phyloP scores from a whole-genome alignment of 2,113 vertebrate genomes.

The Chascanopsetta lugubris region DNA sequence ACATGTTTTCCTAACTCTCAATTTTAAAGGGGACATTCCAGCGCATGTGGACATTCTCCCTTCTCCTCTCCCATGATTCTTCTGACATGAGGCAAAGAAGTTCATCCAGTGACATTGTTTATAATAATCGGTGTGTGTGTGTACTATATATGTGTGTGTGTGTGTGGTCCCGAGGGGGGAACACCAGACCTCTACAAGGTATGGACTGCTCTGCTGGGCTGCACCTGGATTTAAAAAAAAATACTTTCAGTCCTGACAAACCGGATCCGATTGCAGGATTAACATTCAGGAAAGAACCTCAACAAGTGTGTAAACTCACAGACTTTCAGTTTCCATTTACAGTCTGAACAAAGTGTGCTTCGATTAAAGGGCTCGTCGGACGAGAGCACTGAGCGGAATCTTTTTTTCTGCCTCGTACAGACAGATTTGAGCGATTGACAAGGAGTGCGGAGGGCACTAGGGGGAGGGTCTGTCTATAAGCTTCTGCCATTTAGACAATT shows the following conservation, averaged over 20 bases:
- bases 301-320: neutral
- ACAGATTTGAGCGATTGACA: too few relatives aligned
- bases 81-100: neutral
- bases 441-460: too few relatives aligned
- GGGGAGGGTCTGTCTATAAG: too few relatives aligned
- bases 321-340: neutral
- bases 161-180: slow-evolving; percentile 9
- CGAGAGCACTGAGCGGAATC: too few relatives aligned
- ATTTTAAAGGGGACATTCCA: neutral
- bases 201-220: neutral
- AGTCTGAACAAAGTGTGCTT: neutral
- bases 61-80: neutral
- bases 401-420: neutral
- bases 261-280: neutral
- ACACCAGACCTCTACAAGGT: neutral
- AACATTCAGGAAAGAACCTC: slow-evolving; percentile 1
- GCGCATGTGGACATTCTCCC: neutral
- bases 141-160: too few relatives aligned
- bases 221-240: slow-evolving; percentile 13
- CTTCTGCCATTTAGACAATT: too few relatives aligned
- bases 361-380: too few relatives aligned
- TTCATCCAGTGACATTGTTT: slow-evolving; percentile 3
- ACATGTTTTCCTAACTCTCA: neutral
- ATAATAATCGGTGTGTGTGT: slow-evolving; percentile 10
- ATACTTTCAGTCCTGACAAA: neutral